Conservation (phyloP, 2,113 vertebrate species). For the Camelus bactrianus region DNA sequence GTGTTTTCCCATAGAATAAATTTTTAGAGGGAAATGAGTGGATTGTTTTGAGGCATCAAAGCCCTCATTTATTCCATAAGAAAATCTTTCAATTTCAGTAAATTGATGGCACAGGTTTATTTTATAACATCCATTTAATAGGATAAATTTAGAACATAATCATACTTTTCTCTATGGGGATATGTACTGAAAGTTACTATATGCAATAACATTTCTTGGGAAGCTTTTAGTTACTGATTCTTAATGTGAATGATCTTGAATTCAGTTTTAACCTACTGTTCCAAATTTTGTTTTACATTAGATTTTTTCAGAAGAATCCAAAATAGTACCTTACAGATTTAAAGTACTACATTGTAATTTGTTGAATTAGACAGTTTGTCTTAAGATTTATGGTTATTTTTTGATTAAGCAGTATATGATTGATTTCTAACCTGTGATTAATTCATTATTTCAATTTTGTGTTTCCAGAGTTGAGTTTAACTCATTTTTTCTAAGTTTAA, state of each 20-base stretch:
- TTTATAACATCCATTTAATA: slow-evolving; percentile 38
- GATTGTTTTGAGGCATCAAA: not conserved
- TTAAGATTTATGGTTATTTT: slow-evolving; percentile 33
- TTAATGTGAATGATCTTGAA: slow-evolving; percentile 39
- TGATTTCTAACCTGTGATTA: slow-evolving; percentile 40
- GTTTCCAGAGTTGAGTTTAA: slow-evolving; percentile 35
- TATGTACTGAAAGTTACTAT: not conserved
- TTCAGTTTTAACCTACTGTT: slow-evolving; percentile 29
- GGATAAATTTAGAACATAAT: not conserved
- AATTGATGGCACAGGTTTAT: not conserved
- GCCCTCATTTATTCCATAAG: not conserved
- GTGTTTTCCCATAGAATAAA: slow-evolving; percentile 3
- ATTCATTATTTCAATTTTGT: slow-evolving; percentile 41
- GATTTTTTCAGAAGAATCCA: slow-evolving; percentile 35
- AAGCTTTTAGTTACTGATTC: slow-evolving; percentile 26
- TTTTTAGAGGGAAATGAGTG: not conserved
- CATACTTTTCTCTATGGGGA: not conserved
- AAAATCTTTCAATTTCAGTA: not conserved
- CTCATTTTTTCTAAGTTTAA: slow-evolving; percentile 31
- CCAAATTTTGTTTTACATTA: not conserved
- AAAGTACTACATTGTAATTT: slow-evolving; percentile 1
- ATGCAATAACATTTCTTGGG: not conserved
- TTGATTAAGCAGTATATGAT: slow-evolving; percentile 31
- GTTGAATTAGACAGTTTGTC: slow-evolving; percentile 5
- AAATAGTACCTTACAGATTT: slow-evolving; percentile 1